phyloP scores from a whole-genome alignment of 2,113 vertebrate genomes.

The Cheirogaleus medius region DNA sequence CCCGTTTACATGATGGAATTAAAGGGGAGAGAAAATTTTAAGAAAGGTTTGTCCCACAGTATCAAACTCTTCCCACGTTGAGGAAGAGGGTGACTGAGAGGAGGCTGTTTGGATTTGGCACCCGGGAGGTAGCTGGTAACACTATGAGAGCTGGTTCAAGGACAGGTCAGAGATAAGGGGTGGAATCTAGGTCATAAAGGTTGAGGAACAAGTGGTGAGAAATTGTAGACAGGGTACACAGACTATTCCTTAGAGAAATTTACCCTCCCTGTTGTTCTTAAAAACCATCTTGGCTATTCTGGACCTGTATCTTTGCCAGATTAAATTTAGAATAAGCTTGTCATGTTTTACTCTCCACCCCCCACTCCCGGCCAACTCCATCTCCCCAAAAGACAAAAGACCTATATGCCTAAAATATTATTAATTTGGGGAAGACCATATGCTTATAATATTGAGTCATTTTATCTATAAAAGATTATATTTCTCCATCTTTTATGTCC shows the following conservation, averaged over 20 bases:
- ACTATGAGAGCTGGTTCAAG: background rate
- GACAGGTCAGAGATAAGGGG: rapidly evolving
- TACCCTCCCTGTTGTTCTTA: background rate
- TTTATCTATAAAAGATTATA: background rate
- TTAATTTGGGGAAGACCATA: background rate
- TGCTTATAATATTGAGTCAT: background rate
- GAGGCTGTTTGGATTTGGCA: too few relatives aligned
- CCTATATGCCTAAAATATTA: background rate
- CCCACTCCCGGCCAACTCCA: rapidly evolving
- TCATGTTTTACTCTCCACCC: background rate
- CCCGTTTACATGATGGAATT: background rate
- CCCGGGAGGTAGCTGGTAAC: too few relatives aligned
- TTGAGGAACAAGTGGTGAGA: background rate
- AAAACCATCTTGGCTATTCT: background rate
- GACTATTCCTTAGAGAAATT: background rate
- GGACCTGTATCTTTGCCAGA: background rate
- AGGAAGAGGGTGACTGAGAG: background rate
- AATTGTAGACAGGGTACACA: background rate
- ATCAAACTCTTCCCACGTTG: rapidly evolving
- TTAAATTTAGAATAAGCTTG: background rate
- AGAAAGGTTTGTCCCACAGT: too few relatives aligned
- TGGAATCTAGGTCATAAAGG: background rate
- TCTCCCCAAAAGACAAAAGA: background rate
- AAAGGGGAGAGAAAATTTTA: background rate
- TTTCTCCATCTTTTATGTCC: background rate